Conservation (phyloP, 2,888 invertebrate species). For the Drosophila lacicola region DNA sequence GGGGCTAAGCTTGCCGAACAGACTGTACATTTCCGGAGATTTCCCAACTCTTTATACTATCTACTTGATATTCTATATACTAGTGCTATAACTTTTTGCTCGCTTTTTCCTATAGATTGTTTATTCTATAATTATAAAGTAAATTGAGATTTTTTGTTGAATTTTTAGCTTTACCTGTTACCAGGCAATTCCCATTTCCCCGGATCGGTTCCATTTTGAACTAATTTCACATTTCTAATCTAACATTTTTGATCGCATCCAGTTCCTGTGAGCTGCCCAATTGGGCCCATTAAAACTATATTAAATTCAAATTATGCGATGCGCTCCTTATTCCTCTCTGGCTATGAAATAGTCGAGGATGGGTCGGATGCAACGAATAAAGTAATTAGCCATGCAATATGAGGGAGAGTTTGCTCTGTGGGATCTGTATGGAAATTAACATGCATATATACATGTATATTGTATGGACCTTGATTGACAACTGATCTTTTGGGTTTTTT, state of each 20-base stretch:
- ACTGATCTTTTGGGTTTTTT: constrained; percentile 65
- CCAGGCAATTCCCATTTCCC: no score
- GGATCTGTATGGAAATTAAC: constrained; percentile 65
- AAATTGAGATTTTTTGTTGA: no score
- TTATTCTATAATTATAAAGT: no score
- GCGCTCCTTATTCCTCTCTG: neutral
- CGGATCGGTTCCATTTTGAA: neutral
- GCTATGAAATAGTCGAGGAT: neutral
- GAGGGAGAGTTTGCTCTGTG: constrained; percentile 10
- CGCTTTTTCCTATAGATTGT: no score
- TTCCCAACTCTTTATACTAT: no score
- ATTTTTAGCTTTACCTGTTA: no score
- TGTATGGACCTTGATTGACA: constrained; percentile 62
- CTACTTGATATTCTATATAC: no score
- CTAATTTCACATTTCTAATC: constrained; percentile 4
- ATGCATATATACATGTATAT: neutral
- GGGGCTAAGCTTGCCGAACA: no score
- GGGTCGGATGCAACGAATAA: constrained; percentile 29
- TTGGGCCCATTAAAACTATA: constrained; percentile 46
- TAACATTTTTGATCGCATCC: neutral
- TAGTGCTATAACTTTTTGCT: no score
- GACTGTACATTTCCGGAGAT: no score
- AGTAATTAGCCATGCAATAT: constrained; percentile 70
- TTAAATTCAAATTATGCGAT: constrained; percentile 57
- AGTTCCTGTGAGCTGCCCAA: neutral